Evolutionary conservation across 2,888 invertebrate species (phyloP).

Genomic region (Pseudococcus viburni): DNA sequence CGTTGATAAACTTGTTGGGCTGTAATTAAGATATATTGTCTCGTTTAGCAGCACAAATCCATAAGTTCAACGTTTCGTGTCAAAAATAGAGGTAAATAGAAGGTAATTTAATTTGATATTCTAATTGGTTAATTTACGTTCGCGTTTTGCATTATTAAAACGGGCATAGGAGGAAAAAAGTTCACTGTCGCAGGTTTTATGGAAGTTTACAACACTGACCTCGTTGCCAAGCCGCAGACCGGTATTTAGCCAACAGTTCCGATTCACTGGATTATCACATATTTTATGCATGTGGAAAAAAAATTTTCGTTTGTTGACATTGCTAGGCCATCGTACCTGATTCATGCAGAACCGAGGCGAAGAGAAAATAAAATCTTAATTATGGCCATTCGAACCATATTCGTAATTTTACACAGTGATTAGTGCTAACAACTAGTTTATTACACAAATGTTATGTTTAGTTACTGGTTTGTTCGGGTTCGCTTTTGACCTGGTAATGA

Average conservation of each 20-base stretch:
- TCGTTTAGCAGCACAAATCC: not conserved
- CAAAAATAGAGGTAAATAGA: not conserved
- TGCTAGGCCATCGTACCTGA: constrained; percentile 25
- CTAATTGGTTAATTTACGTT: constrained; percentile 30
- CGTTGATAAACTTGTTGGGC: not conserved
- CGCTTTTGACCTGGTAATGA: constrained; percentile 55
- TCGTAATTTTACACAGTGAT: constrained; percentile 55
- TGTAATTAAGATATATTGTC: not conserved
- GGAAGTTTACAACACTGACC: constrained; percentile 40
- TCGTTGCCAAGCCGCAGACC: constrained; percentile 23
- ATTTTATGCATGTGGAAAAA: not conserved
- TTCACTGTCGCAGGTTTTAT: constrained; percentile 43
- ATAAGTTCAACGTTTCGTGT: constrained; percentile 13
- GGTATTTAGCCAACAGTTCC: constrained; percentile 36
- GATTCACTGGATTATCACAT: constrained; percentile 29
- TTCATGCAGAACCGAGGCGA: not conserved
- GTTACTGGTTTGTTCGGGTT: constrained; percentile 49
- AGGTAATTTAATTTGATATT: not conserved
- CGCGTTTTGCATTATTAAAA: not conserved
- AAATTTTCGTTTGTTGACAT: constrained; percentile 37
- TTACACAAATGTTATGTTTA: constrained; percentile 57
- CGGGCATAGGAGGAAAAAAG: not conserved
- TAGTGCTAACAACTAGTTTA: constrained; percentile 42
- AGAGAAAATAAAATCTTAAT: constrained; percentile 37
- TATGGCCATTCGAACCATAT: constrained; percentile 29